Evolutionary conservation across 2,113 vertebrate genomes (phyloP).

Genomic region (Aspidoscelis tigris): DNA sequence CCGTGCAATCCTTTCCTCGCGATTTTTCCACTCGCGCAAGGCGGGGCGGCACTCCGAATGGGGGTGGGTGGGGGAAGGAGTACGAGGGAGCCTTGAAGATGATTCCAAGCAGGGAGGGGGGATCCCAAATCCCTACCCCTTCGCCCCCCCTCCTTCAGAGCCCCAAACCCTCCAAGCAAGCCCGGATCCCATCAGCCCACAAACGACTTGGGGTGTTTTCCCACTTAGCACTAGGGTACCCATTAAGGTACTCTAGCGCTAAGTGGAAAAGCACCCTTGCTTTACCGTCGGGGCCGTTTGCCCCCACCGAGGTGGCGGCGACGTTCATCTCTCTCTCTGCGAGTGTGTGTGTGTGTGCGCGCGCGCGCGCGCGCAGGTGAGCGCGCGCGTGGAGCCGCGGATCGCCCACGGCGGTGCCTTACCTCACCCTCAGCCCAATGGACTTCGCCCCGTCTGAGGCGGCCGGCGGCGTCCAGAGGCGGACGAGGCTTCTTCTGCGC

Average conservation of each 20-base stretch:
- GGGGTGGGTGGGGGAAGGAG: neutral
- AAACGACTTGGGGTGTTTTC: no score
- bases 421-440: slow-evolving; percentile 14
- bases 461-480: neutral
- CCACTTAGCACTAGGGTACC: no score
- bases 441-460: neutral
- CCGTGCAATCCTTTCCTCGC: neutral
- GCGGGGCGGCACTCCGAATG: neutral
- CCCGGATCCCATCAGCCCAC: no score
- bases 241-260: no score
- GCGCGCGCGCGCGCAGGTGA: neutral
- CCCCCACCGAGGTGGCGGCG: no score
- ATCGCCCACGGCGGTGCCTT: neutral
- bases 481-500: neutral
- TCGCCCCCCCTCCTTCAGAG: no score
- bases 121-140: neutral
- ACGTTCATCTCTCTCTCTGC: no score
- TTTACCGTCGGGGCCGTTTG: no score
- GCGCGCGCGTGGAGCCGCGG: neutral
- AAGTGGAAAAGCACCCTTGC: no score
- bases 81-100: neutral
- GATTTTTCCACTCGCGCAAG: no score
- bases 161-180: neutral
- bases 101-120: neutral
- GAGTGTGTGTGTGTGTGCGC: no score